Evolutionary conservation across 2,888 invertebrate species (phyloP).

Genomic region (Electrophaes corylata): DNA sequence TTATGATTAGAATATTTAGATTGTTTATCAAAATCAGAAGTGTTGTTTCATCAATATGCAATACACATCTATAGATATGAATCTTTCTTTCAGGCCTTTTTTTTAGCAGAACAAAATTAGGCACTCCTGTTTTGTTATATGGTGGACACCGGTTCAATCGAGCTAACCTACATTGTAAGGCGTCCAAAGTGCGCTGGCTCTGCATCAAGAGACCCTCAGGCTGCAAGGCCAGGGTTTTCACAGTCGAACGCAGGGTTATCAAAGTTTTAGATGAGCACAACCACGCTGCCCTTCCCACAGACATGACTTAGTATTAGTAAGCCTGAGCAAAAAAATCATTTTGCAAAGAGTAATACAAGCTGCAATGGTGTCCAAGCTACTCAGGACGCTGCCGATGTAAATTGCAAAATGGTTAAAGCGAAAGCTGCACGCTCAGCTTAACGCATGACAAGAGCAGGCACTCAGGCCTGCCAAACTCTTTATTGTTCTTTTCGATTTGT

Average conservation of each 20-base stretch:
- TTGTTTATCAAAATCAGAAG: too few relatives aligned
- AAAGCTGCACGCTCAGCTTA: too few relatives aligned
- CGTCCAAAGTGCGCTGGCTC: conserved; percentile 38
- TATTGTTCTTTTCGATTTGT: too few relatives aligned
- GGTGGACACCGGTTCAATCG: conserved; percentile 37
- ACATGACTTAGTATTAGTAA: background rate
- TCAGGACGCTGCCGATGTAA: too few relatives aligned
- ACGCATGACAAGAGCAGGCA: too few relatives aligned
- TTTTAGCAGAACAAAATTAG: conserved; percentile 31
- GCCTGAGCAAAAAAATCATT: background rate
- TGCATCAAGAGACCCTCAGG: conserved; percentile 39
- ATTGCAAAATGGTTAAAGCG: too few relatives aligned
- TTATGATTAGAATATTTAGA: too few relatives aligned
- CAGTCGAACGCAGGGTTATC: conserved; percentile 43
- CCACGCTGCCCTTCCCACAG: conserved; percentile 2
- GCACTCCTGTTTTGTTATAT: conserved; percentile 37
- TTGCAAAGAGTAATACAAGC: too few relatives aligned
- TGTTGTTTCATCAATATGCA: too few relatives aligned
- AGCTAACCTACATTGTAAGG: conserved; percentile 24
- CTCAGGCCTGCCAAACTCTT: too few relatives aligned
- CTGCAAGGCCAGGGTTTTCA: conserved; percentile 44
- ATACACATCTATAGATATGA: background rate
- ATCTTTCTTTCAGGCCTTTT: conserved; percentile 20
- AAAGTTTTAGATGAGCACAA: conserved; percentile 4
- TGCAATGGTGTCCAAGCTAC: too few relatives aligned